These are phyloP conservation scores for Labroides dimidiatus DNA, from an alignment of 2,797 vertebrate genomes.

Conservation along the genomic window DNA sequence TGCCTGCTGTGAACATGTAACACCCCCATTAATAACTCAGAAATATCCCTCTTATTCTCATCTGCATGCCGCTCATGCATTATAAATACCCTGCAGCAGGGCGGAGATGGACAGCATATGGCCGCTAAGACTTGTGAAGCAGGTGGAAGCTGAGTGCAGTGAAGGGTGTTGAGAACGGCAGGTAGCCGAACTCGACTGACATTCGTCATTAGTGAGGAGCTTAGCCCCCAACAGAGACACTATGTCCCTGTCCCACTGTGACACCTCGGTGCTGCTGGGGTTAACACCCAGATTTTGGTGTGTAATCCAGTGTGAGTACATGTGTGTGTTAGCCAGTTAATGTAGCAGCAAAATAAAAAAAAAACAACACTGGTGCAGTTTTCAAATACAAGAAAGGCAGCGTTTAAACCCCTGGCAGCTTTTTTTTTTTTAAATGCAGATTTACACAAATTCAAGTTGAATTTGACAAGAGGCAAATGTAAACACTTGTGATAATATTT, in stretches of 20 bases:
- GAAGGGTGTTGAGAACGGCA: slow-evolving; percentile 44
- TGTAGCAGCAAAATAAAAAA: slow-evolving; percentile 12
- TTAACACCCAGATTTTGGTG: slow-evolving; percentile 64
- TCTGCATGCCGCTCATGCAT: slow-evolving; percentile 67
- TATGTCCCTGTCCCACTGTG: slow-evolving; percentile 53
- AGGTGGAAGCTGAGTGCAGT: slow-evolving; percentile 39
- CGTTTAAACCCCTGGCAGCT: slow-evolving; percentile 6
- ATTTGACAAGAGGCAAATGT: not conserved
- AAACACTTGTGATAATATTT: slow-evolving; percentile 4
- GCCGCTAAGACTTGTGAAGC: slow-evolving; percentile 60
- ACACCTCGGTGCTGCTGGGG: slow-evolving; percentile 28
- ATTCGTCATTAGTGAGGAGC: slow-evolving; percentile 61
- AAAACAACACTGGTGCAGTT: not conserved
- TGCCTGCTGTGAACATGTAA: slow-evolving; percentile 67
- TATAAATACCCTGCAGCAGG: slow-evolving; percentile 49
- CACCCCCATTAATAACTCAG: slow-evolving; percentile 66
- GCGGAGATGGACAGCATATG: slow-evolving; percentile 61
- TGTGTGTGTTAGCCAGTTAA: slow-evolving; percentile 20
- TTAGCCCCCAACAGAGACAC: slow-evolving; percentile 64
- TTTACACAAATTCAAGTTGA: slow-evolving; percentile 9
- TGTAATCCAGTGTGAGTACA: slow-evolving; percentile 52
- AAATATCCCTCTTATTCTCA: slow-evolving; percentile 69
- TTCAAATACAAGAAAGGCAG: slow-evolving; percentile 9
- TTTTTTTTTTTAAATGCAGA: slow-evolving; percentile 1
- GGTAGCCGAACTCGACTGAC: slow-evolving; percentile 49